These are phyloP conservation scores for Lasioglossum vierecki DNA, from an alignment of 2,888 invertebrate genomes.

Conservation along the genomic window DNA sequence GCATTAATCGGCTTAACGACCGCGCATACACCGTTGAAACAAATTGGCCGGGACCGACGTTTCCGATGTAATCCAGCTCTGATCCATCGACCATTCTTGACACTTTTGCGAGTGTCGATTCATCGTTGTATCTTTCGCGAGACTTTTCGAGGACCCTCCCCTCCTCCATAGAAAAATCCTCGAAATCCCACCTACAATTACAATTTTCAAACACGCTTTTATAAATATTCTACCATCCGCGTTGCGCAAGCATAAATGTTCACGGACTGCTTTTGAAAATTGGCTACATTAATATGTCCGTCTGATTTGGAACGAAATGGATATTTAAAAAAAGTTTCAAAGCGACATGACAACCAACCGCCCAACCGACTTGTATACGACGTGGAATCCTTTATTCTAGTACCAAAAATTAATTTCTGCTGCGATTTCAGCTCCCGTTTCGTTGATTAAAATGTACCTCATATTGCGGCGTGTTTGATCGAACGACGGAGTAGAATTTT, in stretches of 20 bases:
- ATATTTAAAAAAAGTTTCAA: background rate
- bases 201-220: background rate
- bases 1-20: conserved; percentile 75
- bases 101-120: background rate
- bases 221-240: background rate
- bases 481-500: background rate
- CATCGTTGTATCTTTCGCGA: background rate
- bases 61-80: conserved; percentile 51
- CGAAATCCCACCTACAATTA: background rate
- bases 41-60: conserved; percentile 72
- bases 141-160: background rate
- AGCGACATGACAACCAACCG: background rate
- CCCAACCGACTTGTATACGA: background rate
- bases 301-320: background rate
- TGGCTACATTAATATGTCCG: background rate
- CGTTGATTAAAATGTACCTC: background rate
- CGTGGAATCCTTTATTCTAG: background rate
- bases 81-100: background rate
- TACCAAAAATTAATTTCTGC: background rate
- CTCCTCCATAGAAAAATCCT: background rate
- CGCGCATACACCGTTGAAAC: conserved; percentile 65
- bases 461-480: background rate
- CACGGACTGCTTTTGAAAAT: background rate
- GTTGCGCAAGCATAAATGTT: background rate
- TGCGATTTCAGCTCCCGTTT: background rate